Percentiles rank a stretch among this genome's conserved stretches.
These are phyloP conservation scores for Alauda arvensis DNA, from an alignment of 2,797 vertebrate species.

Conservation along the genomic window DNA sequence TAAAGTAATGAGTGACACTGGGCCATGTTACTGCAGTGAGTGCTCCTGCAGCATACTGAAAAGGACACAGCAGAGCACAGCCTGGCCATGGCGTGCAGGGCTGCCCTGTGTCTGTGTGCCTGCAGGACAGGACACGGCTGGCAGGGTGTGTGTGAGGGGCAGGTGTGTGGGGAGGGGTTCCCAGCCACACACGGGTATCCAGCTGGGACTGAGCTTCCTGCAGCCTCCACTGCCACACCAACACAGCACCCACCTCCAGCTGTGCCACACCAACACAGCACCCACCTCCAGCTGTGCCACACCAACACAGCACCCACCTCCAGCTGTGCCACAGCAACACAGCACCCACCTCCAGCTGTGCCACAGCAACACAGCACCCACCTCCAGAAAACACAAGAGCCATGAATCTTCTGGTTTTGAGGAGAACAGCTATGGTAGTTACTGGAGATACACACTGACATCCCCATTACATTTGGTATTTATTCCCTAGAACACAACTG, in stretches of 20 bases:
- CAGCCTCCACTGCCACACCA: not conserved
- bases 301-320: too few species aligned
- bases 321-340: too few species aligned
- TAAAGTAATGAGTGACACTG: conserved; percentile 72
- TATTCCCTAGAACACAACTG: not conserved
- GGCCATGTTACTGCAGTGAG: conserved; percentile 70
- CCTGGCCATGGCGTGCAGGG: not conserved
- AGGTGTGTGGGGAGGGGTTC: not conserved
- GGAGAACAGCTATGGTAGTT: not conserved
- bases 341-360: too few species aligned
- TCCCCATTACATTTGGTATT: not conserved
- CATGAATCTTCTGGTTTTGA: not conserved
- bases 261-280: too few species aligned
- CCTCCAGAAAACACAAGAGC: too few species aligned
- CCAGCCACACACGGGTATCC: not conserved
- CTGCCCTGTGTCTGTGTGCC: not conserved
- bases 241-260: too few species aligned
- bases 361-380: too few species aligned
- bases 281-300: too few species aligned
- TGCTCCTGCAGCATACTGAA: conserved; percentile 73
- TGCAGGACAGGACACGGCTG: not conserved
- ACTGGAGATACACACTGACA: not conserved
- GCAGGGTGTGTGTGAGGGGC: rapidly evolving
- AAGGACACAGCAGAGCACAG: conserved; percentile 38
- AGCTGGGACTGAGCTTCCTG: not conserved